Conservation (phyloP, 2,888 invertebrate species). For the Scaptomyza reducta region DNA sequence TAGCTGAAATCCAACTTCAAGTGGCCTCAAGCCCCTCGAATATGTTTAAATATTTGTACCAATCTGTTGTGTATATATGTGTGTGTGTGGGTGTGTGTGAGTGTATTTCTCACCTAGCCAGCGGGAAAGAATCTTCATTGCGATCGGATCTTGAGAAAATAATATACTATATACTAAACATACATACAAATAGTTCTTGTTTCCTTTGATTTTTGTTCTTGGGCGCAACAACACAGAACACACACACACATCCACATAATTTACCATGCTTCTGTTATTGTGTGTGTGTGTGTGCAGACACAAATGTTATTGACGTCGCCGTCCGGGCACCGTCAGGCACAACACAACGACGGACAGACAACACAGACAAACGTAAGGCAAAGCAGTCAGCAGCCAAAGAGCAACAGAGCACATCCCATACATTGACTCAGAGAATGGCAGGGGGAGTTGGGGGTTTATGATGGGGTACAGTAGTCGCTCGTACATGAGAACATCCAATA, state of each 20-base stretch:
- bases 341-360: conserved; percentile 36
- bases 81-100: conserved; percentile 1
- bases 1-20: conserved; percentile 35
- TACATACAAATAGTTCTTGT: conserved; percentile 19
- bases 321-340: conserved; percentile 52
- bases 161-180: conserved; percentile 2
- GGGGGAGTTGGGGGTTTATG: background rate
- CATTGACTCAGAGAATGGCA: conserved; percentile 35
- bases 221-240: conserved; percentile 15
- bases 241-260: conserved; percentile 8
- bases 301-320: conserved; percentile 76
- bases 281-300: conserved; percentile 52
- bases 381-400: conserved; percentile 17
- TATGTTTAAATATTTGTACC: conserved; percentile 39
- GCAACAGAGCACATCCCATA: conserved; percentile 23
- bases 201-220: conserved; percentile 53
- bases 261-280: conserved; percentile 3
- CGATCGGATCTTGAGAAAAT: conserved; percentile 15
- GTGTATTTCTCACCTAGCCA: conserved; percentile 63
- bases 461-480: conserved; percentile 5
- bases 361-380: background rate
- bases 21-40: conserved; percentile 27
- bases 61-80: conserved; percentile 20
- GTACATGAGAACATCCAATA: background rate
- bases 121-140: conserved; percentile 30